These are phyloP conservation scores for Eucidaris tribuloides DNA, from an alignment of 35 echinoderm and acorn worm species.

Conservation along the genomic window DNA sequence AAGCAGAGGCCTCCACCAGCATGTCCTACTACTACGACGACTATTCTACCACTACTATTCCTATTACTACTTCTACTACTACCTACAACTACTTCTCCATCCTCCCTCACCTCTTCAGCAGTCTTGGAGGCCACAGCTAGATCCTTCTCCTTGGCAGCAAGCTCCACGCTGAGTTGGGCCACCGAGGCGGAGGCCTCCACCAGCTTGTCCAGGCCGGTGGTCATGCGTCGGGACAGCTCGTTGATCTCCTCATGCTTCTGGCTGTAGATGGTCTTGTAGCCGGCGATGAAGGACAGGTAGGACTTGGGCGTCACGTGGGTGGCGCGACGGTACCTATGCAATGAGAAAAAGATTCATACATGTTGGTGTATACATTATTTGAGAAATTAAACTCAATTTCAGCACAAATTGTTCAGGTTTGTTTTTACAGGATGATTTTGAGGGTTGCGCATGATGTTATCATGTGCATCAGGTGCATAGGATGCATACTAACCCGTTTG, in stretches of 20 bases:
- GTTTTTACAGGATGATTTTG: too few relatives aligned
- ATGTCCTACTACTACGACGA: too few relatives aligned
- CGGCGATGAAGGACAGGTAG: conserved; percentile 97
- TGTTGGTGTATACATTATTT: too few relatives aligned
- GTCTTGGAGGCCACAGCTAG: conserved; percentile 86
- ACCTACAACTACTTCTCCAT: too few relatives aligned
- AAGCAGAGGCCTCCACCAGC: conserved; percentile 85
- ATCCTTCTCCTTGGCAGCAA: conserved; percentile 94
- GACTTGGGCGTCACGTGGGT: conserved; percentile 99
- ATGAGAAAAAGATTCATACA: too few relatives aligned
- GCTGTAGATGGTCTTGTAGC: conserved; percentile 97
- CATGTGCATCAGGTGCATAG: too few relatives aligned
- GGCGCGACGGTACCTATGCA: conserved; percentile 81
- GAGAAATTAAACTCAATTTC: too few relatives aligned
- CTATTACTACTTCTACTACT: too few relatives aligned
- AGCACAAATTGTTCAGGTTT: too few relatives aligned
- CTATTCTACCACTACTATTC: too few relatives aligned
- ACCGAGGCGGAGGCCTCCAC: conserved; percentile 88
- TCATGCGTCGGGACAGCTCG: conserved; percentile 89
- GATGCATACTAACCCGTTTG: too few relatives aligned
- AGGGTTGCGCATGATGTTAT: too few relatives aligned
- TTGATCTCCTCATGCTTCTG: conserved; percentile 85
- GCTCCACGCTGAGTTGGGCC: conserved; percentile 77
- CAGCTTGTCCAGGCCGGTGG: conserved; percentile 96
- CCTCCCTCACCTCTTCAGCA: conserved; percentile 88